phyloP scores from a whole-genome alignment of 2,888 invertebrate species.

The Poecilobothrus nobilitatus region DNA sequence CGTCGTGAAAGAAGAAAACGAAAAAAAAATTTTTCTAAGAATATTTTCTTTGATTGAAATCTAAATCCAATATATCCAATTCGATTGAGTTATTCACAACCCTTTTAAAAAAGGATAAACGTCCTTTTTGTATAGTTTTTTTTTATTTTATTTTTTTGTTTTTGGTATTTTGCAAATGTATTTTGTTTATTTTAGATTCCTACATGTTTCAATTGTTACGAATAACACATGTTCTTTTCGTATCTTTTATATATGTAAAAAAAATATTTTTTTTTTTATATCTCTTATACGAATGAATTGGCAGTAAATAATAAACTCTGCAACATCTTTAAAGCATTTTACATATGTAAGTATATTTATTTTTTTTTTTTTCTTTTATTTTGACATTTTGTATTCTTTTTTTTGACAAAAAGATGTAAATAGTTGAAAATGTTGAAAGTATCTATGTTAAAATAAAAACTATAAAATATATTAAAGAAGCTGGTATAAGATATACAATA shows the following conservation, averaged over 20 bases:
- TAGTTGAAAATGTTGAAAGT: no score
- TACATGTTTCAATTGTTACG: neutral
- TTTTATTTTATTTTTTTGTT: no score
- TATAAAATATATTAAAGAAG: no score
- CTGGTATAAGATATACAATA: no score
- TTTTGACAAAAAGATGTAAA: no score
- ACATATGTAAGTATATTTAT: no score
- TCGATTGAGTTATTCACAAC: neutral
- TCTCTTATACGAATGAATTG: neutral
- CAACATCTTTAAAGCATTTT: neutral
- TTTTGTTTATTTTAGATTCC: neutral
- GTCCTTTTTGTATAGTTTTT: neutral
- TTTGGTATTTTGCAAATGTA: no score
- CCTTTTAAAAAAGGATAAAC: neutral
- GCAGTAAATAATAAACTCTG: neutral
- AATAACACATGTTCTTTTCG: neutral
- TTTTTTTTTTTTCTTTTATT: no score
- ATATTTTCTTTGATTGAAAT: conserved; percentile 6
- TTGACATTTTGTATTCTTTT: no score
- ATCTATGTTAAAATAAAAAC: no score
- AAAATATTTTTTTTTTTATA: neutral
- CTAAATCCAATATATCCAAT: conserved; percentile 6
- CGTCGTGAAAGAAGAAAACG: no score
- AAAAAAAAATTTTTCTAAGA: neutral
- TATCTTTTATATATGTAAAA: neutral